Conservation (phyloP, 2,797 vertebrate genomes). For the Cygnus olor region DNA sequence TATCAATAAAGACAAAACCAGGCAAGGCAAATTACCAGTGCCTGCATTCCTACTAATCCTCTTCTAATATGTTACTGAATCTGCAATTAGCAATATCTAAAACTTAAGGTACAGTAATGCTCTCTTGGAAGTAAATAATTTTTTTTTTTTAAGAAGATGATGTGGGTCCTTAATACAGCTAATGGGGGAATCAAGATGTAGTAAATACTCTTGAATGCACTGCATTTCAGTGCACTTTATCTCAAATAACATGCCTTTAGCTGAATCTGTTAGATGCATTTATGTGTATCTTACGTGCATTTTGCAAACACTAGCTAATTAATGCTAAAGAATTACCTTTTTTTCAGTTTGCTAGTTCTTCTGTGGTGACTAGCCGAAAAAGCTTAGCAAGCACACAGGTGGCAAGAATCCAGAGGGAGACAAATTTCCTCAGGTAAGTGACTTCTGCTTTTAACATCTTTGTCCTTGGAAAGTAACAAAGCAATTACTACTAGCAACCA, state of each 20-base stretch:
- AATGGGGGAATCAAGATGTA: neutral
- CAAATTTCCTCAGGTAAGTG: constrained; percentile 84
- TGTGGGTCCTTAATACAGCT: neutral
- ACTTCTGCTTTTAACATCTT: neutral
- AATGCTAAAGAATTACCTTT: neutral
- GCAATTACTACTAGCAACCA: neutral
- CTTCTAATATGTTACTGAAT: neutral
- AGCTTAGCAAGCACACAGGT: constrained; percentile 76
- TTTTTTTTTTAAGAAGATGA: neutral
- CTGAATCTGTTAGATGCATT: neutral
- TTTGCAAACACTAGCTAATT: neutral
- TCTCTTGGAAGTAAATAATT: neutral
- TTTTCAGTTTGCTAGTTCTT: constrained; percentile 70
- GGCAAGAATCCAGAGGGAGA: constrained; percentile 79
- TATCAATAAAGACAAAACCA: neutral
- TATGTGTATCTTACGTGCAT: neutral
- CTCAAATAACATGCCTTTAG: neutral
- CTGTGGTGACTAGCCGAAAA: constrained; percentile 63
- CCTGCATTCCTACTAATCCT: neutral
- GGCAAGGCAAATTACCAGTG: neutral
- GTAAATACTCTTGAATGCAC: neutral
- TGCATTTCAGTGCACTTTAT: neutral
- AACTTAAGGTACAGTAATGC: neutral
- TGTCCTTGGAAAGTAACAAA: neutral
- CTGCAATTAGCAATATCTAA: neutral